phyloP scores from a whole-genome alignment of 2,888 invertebrate species.

The Atrina japonica region DNA sequence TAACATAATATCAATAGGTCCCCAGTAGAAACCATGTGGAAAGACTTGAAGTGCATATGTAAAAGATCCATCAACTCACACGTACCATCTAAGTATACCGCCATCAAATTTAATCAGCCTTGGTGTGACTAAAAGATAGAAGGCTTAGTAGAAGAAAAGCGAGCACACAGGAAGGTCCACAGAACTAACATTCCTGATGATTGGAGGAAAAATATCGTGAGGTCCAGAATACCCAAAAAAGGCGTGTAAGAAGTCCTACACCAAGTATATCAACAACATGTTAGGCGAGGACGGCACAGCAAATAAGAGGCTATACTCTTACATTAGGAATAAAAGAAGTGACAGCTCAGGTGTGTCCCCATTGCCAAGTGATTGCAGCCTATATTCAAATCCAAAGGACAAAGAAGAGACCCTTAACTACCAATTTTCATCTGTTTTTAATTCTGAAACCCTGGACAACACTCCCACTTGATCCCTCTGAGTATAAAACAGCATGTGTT shows the following conservation, averaged over 20 bases:
- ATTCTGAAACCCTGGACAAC: too few relatives aligned
- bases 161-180: neutral
- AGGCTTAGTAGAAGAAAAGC: constrained; percentile 6
- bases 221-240: neutral
- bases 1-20: too few relatives aligned
- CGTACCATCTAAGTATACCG: too few relatives aligned
- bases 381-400: neutral
- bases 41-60: too few relatives aligned
- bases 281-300: constrained; percentile 2
- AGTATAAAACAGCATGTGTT: too few relatives aligned
- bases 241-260: constrained; percentile 4
- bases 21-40: too few relatives aligned
- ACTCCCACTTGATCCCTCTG: too few relatives aligned
- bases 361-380: neutral
- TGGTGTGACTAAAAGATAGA: too few relatives aligned
- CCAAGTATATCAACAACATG: constrained; percentile 16
- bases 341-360: constrained; percentile 7
- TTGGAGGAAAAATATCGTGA: neutral
- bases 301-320: constrained; percentile 17
- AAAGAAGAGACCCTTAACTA: neutral
- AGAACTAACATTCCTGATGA: neutral
- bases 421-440: constrained; percentile 4
- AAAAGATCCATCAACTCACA: too few relatives aligned
- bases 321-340: constrained; percentile 7
- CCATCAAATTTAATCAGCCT: too few relatives aligned